Conservation (phyloP, 2,113 vertebrate species). For the Nerophis lumbriciformis region DNA sequence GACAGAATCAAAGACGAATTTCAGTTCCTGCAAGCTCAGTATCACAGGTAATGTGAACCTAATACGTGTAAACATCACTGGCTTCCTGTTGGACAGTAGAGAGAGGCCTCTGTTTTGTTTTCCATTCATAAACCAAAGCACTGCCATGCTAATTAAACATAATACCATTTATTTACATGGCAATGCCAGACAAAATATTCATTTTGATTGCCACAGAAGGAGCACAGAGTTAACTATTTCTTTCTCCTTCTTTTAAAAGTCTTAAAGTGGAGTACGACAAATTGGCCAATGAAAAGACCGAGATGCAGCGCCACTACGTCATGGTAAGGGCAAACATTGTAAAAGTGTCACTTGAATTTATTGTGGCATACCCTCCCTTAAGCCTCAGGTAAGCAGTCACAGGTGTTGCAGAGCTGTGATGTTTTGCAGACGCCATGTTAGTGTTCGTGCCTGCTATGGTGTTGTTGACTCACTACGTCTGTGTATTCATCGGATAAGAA, state of each 20-base stretch:
- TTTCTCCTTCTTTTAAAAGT: slow-evolving; percentile 41
- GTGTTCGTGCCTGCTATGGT: slow-evolving; percentile 17
- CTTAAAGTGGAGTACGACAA: slow-evolving; percentile 95
- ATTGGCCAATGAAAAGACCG: slow-evolving; percentile 92
- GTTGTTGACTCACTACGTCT: slow-evolving; percentile 28
- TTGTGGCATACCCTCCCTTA: slow-evolving; percentile 29
- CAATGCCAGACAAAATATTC: not conserved
- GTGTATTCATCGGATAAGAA: slow-evolving; percentile 48
- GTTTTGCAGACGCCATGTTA: slow-evolving; percentile 31
- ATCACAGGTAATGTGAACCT: slow-evolving; percentile 80
- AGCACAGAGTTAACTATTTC: not conserved
- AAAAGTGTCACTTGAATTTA: slow-evolving; percentile 32
- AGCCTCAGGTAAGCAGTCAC: slow-evolving; percentile 52
- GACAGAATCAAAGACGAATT: slow-evolving; percentile 94
- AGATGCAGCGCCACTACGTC: slow-evolving; percentile 97
- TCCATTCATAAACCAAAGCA: slow-evolving; percentile 4
- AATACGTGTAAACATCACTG: slow-evolving; percentile 13
- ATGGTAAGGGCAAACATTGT: slow-evolving; percentile 77
- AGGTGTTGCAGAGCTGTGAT: slow-evolving; percentile 36
- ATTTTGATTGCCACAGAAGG: not conserved
- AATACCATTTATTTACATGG: not conserved
- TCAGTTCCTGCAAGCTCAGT: slow-evolving; percentile 92
- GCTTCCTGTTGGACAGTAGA: slow-evolving; percentile 41
- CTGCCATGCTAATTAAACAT: not conserved
- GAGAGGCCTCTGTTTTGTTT: slow-evolving; percentile 27